Evolutionary conservation across 2,797 vertebrate genomes (phyloP), one percentile per base, ranked within the genome.

Genomic region (Atherinosoma microstoma): DNA sequence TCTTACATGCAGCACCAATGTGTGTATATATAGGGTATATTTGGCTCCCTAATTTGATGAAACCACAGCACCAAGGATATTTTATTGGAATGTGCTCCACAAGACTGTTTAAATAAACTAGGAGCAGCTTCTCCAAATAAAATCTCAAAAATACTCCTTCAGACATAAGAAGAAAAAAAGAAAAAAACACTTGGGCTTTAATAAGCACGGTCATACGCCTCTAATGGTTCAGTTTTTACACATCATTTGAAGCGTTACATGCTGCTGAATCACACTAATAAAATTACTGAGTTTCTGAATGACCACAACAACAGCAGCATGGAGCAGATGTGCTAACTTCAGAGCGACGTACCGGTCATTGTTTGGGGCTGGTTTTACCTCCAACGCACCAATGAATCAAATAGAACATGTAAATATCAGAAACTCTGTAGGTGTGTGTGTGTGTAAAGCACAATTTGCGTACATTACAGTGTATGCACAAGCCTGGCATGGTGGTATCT

Each of bases 371-470:
- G 13, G 73, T 87, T 87, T 67, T 73, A 54, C 80, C 93, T 91
- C 91, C 24, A 92, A 36, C 51, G 24, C 56, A 65, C 70, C 92
- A 92, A 94, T 84, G 57, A 82, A 91, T 93, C 92, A 90, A 92
- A 88, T 84, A 75, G 75, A 92, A 72, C 79, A 92, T 88, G 82
- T 82, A 91, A 87, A 88, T 79, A 84, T 82, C 76, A 86, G 74
- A 74, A 86, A 89, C 73, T 58, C 56, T 69, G 47, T 75, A 53
- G 54, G 56, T 8, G 22, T 20, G 27, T 64, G 61, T 30, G 53
- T 51, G 56, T 30, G 9, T 62, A 51, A 63, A 29, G 22, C 51
- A n/a, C 65, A 64, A 58, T 47, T 56, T 64, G 66, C 66, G 60
- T 67, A 58, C 59, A 57, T 63, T 64, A 74, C 75, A 73, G 66